phyloP scores from a whole-genome alignment of 2,797 vertebrate species.

The Hemibagrus guttatus region DNA sequence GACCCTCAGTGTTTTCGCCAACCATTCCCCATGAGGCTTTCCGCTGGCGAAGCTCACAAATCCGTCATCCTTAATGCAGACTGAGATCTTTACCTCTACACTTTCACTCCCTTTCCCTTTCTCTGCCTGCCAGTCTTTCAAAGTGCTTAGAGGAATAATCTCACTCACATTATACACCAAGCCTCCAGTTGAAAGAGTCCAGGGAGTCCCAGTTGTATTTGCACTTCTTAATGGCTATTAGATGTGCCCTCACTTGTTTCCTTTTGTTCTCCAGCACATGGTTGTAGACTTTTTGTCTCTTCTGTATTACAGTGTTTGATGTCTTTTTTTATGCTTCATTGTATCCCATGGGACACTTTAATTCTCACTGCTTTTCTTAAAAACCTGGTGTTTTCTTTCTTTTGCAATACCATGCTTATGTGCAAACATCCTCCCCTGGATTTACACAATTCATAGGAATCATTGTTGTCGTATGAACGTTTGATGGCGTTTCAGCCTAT shows the following conservation, averaged over 20 bases:
- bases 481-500: background rate
- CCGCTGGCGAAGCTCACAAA: background rate
- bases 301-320: conserved; percentile 14
- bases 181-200: conserved; percentile 61
- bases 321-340: background rate
- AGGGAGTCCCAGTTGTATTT: conserved; percentile 68
- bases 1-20: background rate
- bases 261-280: conserved; percentile 23
- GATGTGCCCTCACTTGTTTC: conserved; percentile 39
- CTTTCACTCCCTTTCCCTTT: conserved; percentile 22
- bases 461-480: background rate
- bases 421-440: background rate
- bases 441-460: background rate
- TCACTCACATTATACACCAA: conserved; percentile 54
- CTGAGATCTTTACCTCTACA: background rate
- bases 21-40: background rate
- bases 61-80: conserved; percentile 22
- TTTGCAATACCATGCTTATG: background rate
- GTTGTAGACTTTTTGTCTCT: conserved; percentile 8
- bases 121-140: conserved; percentile 22
- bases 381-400: background rate
- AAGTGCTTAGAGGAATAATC: conserved; percentile 50
- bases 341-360: background rate
- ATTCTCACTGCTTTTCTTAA: background rate
- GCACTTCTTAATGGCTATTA: conserved; percentile 64